Evolutionary conservation across 2,888 invertebrate species (phyloP).

Genomic region (Nomada fabriciana): DNA sequence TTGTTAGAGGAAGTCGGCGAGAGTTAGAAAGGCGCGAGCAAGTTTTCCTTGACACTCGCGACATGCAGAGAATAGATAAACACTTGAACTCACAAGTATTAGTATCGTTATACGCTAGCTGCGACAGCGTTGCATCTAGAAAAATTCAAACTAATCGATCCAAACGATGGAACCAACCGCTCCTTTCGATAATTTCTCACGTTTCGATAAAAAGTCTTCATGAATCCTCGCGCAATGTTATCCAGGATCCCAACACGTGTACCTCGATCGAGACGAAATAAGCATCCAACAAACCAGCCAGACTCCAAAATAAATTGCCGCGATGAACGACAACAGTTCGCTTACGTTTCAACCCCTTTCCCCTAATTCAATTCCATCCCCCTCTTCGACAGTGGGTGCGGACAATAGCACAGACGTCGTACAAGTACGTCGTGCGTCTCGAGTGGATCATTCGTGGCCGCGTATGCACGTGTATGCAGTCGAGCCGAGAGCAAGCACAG

Average conservation of each 20-base stretch:
- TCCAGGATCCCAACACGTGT: no score
- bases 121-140: neutral
- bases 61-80: slow-evolving; percentile 35
- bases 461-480: no score
- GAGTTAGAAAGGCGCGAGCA: neutral
- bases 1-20: slow-evolving; percentile 10
- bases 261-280: neutral
- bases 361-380: neutral
- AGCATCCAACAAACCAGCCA: no score
- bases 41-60: slow-evolving; percentile 33
- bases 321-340: no score
- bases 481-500: slow-evolving; percentile 12
- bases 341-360: neutral
- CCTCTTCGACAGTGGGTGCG: neutral
- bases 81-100: slow-evolving; percentile 5
- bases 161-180: no score
- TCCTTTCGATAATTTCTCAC: no score
- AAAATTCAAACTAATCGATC: neutral
- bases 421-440: neutral
- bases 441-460: slow-evolving; percentile 19
- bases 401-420: neutral
- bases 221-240: no score
- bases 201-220: no score
- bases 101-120: neutral
- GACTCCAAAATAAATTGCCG: no score